Conservation (phyloP, 2,113 vertebrate genomes). For the Polypterus senegalus region DNA sequence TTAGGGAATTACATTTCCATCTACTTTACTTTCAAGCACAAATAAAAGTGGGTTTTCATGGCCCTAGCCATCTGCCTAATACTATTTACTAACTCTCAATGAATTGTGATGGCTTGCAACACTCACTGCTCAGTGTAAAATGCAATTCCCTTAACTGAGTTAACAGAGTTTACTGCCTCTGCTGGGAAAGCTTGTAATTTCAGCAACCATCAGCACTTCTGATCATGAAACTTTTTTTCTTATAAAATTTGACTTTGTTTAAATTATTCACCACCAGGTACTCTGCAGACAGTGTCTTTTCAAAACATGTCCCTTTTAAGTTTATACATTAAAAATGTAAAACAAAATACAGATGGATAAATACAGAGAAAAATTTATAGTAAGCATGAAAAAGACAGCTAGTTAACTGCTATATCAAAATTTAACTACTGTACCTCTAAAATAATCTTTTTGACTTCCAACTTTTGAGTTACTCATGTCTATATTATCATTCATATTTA, state of each 20-base stretch:
- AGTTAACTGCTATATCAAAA: too few species aligned
- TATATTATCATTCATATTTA: too few species aligned
- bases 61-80: slow-evolving; percentile 6
- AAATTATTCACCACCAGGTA: not conserved
- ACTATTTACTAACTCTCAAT: slow-evolving; percentile 1
- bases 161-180: slow-evolving; percentile 1
- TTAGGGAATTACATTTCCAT: slow-evolving; percentile 4
- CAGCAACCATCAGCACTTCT: not conserved
- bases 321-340: too few species aligned
- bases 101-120: slow-evolving; percentile 4
- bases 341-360: too few species aligned
- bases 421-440: too few species aligned
- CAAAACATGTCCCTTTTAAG: too few species aligned
- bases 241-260: slow-evolving; percentile 1
- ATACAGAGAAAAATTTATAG: too few species aligned
- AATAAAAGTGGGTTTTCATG: slow-evolving; percentile 4
- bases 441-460: too few species aligned
- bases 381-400: too few species aligned
- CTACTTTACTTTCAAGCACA: slow-evolving; percentile 2
- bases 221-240: not conserved
- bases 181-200: not conserved
- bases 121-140: slow-evolving; percentile 6
- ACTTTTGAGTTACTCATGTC: too few species aligned
- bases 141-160: slow-evolving; percentile 1
- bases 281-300: too few species aligned